Base-by-base conservation (phyloP, 2,113 vertebrate genomes). In the Malurus elegans region DNA sequence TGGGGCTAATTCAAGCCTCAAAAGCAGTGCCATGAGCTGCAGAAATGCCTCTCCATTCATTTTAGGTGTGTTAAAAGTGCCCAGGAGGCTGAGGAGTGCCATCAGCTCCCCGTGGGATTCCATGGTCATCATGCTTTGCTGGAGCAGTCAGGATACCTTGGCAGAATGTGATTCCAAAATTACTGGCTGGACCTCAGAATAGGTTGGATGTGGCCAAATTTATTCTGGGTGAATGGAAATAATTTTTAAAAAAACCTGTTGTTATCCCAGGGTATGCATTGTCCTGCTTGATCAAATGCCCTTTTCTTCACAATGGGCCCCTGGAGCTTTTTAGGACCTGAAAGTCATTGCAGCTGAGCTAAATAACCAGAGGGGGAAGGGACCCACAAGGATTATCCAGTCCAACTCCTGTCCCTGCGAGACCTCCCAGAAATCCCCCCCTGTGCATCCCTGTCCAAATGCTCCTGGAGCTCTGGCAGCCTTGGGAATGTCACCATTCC, bases 401-500 rank as follows among this genome's bases (percentile, higher is more conserved):
- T 15, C 25, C 47, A n/a, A 0, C 10, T 16, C 40, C 36, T 19
- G n/a, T 7, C 38, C 31, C 23, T 56, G 31, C 23, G 23, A 44
- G 50, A 21, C 34, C 42, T 12, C 64, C 64, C 64, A 75, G 12
- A 12, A 66, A 9, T 10, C 67, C 76, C 44, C 73, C 1, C 51
- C 44, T 51, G 51, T 1, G 13, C 61, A 32, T 42, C 8, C 32
- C 51, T 80, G 20, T 54, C 29, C 87, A 47, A 40, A 25, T 0
- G 0, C 8, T 69, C 29, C 70, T 23, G 38, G 20, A 54, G 70
- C n/a, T 81, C 19, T 31, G 61, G 3, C 38, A 67, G 4, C 38
- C n/a, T 54, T 7, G 29, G 70, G 2, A 1, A 1, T 0, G 5
- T 38, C 23, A 0, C 45, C 38, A 47, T 25, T 45, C 47, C 61